Conservation (phyloP, 64 coral and sea anemone genomes). For the Trachythela sp. region DNA sequence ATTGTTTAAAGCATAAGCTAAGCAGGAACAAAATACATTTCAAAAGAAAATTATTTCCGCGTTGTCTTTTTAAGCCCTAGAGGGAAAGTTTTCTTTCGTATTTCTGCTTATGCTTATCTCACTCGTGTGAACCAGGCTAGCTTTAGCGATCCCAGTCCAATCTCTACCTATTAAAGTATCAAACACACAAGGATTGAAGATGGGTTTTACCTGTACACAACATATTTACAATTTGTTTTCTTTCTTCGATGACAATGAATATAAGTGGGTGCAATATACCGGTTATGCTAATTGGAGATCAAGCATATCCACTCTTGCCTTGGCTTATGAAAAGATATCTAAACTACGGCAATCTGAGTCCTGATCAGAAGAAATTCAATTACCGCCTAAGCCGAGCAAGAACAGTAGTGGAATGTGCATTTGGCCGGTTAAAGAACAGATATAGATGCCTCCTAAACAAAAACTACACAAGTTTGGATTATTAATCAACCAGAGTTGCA, state of each 20-base stretch:
- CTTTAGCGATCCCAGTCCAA: too few species aligned
- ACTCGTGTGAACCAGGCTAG: too few species aligned
- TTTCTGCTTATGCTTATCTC: too few species aligned
- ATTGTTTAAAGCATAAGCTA: too few species aligned
- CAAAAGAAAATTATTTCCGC: too few species aligned
- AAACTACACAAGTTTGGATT: not conserved
- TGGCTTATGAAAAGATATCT: not conserved
- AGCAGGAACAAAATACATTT: too few species aligned
- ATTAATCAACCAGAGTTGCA: not conserved
- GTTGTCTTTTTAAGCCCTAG: too few species aligned
- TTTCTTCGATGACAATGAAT: not conserved
- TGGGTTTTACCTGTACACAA: too few species aligned
- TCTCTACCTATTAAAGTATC: too few species aligned
- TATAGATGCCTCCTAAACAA: not conserved
- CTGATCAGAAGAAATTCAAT: not conserved
- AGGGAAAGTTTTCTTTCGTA: too few species aligned
- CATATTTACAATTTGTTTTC: too few species aligned
- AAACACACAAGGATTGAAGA: too few species aligned
- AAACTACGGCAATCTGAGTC: not conserved
- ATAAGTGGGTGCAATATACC: not conserved
- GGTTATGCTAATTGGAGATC: not conserved
- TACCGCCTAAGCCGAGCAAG: not conserved
- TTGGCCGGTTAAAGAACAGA: not conserved
- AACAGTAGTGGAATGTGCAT: not conserved
- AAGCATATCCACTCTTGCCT: not conserved